These are phyloP conservation scores for Epistrophella euchroma DNA, from an alignment of 2,888 invertebrate species.

Conservation along the genomic window DNA sequence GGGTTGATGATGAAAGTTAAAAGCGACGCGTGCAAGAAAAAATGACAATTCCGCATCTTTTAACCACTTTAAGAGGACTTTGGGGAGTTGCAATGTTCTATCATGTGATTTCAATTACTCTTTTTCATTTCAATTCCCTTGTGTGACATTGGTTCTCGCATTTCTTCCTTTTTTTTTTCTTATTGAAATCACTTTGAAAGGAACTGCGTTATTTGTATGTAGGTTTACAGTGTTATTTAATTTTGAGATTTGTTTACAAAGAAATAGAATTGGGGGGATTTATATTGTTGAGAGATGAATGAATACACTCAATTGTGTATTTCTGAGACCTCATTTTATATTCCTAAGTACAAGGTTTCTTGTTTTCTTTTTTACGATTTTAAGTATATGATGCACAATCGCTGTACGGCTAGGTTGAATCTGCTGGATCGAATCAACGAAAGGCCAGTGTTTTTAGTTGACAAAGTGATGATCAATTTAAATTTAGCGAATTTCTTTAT, in stretches of 20 bases:
- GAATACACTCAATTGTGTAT: neutral
- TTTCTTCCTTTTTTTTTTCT: conserved; percentile 14
- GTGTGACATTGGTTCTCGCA: conserved; percentile 31
- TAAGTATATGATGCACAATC: neutral
- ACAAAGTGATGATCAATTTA: neutral
- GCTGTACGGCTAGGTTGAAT: neutral
- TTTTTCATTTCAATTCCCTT: conserved; percentile 39
- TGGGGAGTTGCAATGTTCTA: conserved; percentile 39
- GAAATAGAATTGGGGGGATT: neutral
- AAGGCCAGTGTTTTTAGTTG: neutral
- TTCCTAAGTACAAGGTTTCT: neutral
- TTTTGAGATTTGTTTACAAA: conserved; percentile 22
- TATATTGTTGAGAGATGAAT: neutral
- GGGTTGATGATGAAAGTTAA: conserved; percentile 14
- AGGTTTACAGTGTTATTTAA: conserved; percentile 22
- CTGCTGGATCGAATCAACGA: no score
- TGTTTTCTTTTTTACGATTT: neutral
- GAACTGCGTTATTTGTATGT: neutral
- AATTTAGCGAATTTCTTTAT: no score
- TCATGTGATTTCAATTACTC: conserved; percentile 59
- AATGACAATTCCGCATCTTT: conserved; percentile 6
- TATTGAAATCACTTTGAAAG: conserved; percentile 6
- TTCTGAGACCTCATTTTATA: neutral
- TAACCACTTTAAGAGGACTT: conserved; percentile 49
- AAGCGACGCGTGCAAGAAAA: neutral